These are phyloP conservation scores for Garra rufa DNA, from an alignment of 2,113 vertebrate genomes.

Conservation along the genomic window DNA sequence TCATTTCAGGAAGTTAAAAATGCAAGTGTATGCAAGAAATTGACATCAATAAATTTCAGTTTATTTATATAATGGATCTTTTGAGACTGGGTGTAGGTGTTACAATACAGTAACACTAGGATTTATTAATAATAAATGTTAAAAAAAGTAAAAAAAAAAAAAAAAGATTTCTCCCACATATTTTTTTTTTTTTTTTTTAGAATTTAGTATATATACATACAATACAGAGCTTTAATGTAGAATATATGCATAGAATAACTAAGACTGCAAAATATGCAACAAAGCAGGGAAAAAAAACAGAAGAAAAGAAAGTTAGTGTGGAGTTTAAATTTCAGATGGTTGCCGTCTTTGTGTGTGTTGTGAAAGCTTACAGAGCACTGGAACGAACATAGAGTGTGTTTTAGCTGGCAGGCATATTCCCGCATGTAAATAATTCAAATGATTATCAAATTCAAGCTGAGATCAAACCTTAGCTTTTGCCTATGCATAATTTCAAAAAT, in stretches of 20 bases:
- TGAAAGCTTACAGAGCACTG: constrained; percentile 37
- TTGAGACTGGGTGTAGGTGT: background rate
- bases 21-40: background rate
- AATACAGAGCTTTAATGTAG: background rate
- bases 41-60: background rate
- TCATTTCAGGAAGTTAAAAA: background rate
- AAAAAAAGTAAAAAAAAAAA: too few species aligned
- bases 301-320: background rate
- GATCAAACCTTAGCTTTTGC: constrained; percentile 46
- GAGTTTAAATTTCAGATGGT: constrained; percentile 33
- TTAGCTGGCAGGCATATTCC: constrained; percentile 34
- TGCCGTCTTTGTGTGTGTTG: constrained; percentile 36
- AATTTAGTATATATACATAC: too few species aligned
- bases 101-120: background rate
- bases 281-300: background rate
- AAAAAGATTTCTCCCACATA: background rate
- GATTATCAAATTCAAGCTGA: constrained; percentile 56
- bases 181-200: background rate
- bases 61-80: background rate
- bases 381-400: constrained; percentile 44
- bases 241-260: background rate
- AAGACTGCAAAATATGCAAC: background rate
- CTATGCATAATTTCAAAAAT: constrained; percentile 52
- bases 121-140: background rate
- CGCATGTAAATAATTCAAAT: constrained; percentile 55